phyloP scores from a whole-genome alignment of 2,888 invertebrate species.

The Fragum sueziense region DNA sequence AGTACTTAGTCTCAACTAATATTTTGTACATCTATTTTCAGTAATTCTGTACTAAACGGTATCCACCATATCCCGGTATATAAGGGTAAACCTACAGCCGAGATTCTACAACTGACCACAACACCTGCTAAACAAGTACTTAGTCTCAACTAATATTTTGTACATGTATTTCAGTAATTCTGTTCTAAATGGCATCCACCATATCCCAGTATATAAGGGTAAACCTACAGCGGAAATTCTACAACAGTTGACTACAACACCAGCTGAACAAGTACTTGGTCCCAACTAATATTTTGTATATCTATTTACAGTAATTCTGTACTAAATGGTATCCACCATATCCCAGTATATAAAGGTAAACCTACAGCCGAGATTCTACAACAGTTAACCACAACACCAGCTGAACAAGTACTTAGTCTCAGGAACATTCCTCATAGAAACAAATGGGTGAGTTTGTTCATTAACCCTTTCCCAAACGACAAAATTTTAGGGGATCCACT shows the following conservation, averaged over 20 bases:
- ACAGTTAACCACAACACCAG: conserved; percentile 63
- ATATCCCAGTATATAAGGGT: conserved; percentile 78
- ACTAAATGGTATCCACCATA: conserved; percentile 75
- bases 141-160: too few relatives aligned
- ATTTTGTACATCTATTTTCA: too few relatives aligned
- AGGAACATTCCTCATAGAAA: conserved; percentile 55
- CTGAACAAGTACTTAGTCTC: conserved; percentile 62
- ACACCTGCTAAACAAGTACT: conserved; percentile 65
- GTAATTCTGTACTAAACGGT: conserved; percentile 75
- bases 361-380: conserved; percentile 70
- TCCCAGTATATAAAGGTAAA: conserved; percentile 78
- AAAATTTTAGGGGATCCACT: too few relatives aligned
- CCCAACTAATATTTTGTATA: too few relatives aligned
- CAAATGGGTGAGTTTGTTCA: conserved; percentile 61
- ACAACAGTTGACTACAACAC: conserved; percentile 64
- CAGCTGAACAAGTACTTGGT: conserved; percentile 64
- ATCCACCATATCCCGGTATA: conserved; percentile 79
- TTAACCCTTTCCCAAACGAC: background rate
- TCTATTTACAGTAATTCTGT: conserved; percentile 73
- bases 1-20: too few relatives aligned
- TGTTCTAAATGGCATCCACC: conserved; percentile 76
- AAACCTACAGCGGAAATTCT: conserved; percentile 70
- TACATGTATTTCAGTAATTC: conserved; percentile 73
- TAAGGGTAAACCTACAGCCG: conserved; percentile 70
- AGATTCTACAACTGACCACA: conserved; percentile 68